Evolutionary conservation across 64 coral and sea anemone genomes (phyloP).

Genomic region (Montipora cactus): DNA sequence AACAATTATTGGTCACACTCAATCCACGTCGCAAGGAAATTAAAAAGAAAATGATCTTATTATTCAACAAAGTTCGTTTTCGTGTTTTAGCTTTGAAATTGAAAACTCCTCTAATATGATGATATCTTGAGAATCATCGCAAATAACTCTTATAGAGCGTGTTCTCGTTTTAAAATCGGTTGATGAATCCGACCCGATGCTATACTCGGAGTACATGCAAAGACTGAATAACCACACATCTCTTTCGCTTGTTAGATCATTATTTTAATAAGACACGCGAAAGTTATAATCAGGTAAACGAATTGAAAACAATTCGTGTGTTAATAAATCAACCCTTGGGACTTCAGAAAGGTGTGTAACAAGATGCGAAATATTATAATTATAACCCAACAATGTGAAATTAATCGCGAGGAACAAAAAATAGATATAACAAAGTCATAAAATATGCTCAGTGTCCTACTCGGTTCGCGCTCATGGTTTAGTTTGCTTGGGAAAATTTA

Average conservation of each 20-base stretch:
- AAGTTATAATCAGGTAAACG: neutral
- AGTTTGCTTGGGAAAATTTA: no score
- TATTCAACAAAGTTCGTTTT: neutral
- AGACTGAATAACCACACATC: neutral
- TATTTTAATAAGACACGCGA: neutral
- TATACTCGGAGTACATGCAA: neutral
- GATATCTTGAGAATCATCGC: neutral
- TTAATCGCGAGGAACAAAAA: neutral
- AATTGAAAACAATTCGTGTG: neutral
- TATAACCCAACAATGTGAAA: neutral
- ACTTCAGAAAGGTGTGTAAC: neutral
- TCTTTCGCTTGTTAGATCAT: neutral
- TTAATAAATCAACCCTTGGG: slow-evolving; percentile 8
- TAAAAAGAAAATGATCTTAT: slow-evolving; percentile 24
- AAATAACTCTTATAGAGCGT: no score
- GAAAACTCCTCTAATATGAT: neutral
- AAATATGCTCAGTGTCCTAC: no score
- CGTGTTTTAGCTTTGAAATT: neutral
- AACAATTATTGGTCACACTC: slow-evolving; percentile 42
- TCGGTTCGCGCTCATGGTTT: no score
- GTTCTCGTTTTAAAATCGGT: no score
- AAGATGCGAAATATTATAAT: neutral
- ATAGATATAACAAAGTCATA: neutral
- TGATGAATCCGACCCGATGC: no score
- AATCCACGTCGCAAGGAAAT: neutral